A percentile compares a stretch with the other conserved stretches of the same genome.
These are phyloP conservation scores for Agrotis puta DNA, from an alignment of 2,888 invertebrate species.

Conservation along the genomic window DNA sequence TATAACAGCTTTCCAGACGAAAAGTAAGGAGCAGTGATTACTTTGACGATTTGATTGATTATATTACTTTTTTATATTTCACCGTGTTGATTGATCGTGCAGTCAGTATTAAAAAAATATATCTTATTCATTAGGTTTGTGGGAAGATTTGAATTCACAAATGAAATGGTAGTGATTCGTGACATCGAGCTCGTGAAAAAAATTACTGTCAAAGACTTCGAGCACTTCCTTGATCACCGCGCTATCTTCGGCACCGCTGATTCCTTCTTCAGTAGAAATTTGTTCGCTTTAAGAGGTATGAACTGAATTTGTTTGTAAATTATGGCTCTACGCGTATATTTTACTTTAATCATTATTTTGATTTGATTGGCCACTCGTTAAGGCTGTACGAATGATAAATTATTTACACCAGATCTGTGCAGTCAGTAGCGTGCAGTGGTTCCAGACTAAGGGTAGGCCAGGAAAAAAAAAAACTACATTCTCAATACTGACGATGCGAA, in stretches of 20 bases:
- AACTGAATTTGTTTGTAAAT: too few species aligned
- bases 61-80: not conserved
- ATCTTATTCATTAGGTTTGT: slow-evolving; percentile 63
- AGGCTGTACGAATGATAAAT: too few species aligned
- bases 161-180: slow-evolving; percentile 79
- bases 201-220: slow-evolving; percentile 89
- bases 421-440: too few species aligned
- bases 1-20: slow-evolving; percentile 75
- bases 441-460: too few species aligned
- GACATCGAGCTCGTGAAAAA: slow-evolving; percentile 88
- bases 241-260: slow-evolving; percentile 78
- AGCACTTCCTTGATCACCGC: slow-evolving; percentile 88
- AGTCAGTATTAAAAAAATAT: too few species aligned
- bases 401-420: too few species aligned
- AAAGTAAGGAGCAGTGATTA: slow-evolving; percentile 66
- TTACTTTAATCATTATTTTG: too few species aligned
- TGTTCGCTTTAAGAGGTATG: slow-evolving; percentile 84
- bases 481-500: too few species aligned
- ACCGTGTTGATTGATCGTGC: too few species aligned
- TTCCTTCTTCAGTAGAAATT: slow-evolving; percentile 86
- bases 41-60: not conserved
- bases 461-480: too few species aligned
- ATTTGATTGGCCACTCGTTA: too few species aligned
- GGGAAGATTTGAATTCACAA: slow-evolving; percentile 85
- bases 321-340: too few species aligned